Evolutionary conservation across 2,113 vertebrate genomes (phyloP).

Genomic region (Bostrychus sinensis): DNA sequence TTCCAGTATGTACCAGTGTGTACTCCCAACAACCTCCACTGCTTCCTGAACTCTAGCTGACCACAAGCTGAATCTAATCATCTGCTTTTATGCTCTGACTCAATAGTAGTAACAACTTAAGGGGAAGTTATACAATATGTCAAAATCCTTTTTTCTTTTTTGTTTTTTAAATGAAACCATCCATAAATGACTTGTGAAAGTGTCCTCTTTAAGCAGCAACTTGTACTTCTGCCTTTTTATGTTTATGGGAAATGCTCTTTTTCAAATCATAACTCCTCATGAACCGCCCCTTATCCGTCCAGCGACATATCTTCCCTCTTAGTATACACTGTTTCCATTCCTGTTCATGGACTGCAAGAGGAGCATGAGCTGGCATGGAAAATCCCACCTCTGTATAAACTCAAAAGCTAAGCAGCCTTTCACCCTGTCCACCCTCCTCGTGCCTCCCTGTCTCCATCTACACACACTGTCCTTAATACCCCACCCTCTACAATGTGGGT

Average conservation of each 20-base stretch:
- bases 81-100: conserved; percentile 13
- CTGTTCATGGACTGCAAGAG: conserved; percentile 51
- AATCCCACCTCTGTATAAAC: conserved; percentile 66
- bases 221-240: conserved; percentile 47
- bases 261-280: conserved; percentile 12
- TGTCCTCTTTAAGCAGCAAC: background rate
- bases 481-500: conserved; percentile 54
- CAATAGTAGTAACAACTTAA: background rate
- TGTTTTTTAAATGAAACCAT: conserved; percentile 42
- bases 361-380: conserved; percentile 76
- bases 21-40: conserved; percentile 4
- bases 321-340: conserved; percentile 45
- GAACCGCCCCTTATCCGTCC: conserved; percentile 50
- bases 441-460: conserved; percentile 10
- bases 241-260: conserved; percentile 33
- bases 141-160: conserved; percentile 5
- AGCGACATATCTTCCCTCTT: conserved; percentile 45
- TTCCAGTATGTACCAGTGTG: conserved; percentile 11
- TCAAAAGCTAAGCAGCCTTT: conserved; percentile 52
- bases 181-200: background rate
- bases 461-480: conserved; percentile 25
- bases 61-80: conserved; percentile 23
- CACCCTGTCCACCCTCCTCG: conserved; percentile 29
- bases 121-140: background rate
- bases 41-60: conserved; percentile 14